Conservation (phyloP, 2,113 vertebrate species). For the Tamias sibiricus region DNA sequence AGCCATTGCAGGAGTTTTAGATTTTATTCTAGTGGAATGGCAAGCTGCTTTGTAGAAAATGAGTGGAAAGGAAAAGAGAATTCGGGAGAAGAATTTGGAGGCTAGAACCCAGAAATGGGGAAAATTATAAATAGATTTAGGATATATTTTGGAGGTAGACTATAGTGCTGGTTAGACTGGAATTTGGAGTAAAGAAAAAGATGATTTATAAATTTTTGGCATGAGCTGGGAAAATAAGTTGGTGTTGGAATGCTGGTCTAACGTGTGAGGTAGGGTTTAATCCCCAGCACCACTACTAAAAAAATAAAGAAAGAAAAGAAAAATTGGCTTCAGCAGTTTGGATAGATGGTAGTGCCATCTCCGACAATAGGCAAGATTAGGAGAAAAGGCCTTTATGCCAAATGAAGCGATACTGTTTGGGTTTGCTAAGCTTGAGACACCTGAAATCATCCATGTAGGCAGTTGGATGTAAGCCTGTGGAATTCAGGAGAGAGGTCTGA, state of each 20-base stretch:
- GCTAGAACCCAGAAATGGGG: not conserved
- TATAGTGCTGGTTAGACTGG: not conserved
- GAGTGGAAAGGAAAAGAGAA: not conserved
- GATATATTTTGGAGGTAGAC: not conserved
- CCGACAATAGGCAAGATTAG: not conserved
- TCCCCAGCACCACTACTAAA: not conserved
- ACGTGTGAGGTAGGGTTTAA: not conserved
- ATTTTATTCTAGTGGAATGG: not conserved
- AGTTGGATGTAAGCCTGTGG: not conserved
- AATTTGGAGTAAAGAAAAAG: not conserved
- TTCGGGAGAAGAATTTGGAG: not conserved
- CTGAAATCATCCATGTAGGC: not conserved
- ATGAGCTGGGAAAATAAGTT: not conserved
- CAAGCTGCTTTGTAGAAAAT: not conserved
- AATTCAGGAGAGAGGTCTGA: conserved; percentile 6
- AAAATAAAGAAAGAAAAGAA: not conserved
- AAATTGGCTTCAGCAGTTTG: not conserved
- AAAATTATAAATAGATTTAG: not conserved
- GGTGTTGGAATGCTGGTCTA: not conserved
- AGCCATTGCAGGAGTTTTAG: not conserved
- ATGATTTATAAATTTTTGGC: not conserved
- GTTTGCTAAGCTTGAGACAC: not conserved
- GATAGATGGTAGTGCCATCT: not conserved
- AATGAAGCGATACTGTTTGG: not conserved
- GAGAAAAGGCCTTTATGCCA: not conserved